Evolutionary conservation across 2,797 vertebrate species (phyloP).

Genomic region (Petrocephalus schoutedeni): DNA sequence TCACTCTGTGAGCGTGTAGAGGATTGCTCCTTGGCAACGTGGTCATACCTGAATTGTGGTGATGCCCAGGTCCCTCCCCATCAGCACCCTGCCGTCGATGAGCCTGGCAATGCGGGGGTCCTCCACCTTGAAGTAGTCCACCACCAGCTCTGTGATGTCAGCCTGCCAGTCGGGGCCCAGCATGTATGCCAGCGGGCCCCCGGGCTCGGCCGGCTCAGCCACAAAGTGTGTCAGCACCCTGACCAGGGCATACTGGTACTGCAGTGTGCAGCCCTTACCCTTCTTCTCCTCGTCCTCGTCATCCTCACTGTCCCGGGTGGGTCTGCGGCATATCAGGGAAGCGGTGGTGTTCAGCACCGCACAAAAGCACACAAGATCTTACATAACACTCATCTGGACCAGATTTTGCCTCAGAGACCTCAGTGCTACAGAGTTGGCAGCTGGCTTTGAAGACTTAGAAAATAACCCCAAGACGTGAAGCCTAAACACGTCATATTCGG

Average conservation of each 20-base stretch:
- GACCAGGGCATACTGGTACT: constrained; percentile 83
- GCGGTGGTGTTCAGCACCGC: neutral
- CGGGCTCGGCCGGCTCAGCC: constrained; percentile 69
- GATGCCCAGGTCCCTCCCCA: constrained; percentile 81
- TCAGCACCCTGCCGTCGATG: constrained; percentile 74
- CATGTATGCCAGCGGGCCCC: constrained; percentile 79
- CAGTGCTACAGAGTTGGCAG: neutral
- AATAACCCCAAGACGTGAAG: neutral
- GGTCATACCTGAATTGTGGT: constrained; percentile 83
- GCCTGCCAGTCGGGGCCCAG: constrained; percentile 90
- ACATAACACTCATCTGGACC: neutral
- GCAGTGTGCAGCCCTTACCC: constrained; percentile 83
- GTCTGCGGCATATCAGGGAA: constrained; percentile 56
- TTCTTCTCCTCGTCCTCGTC: constrained; percentile 92
- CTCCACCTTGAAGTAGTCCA: constrained; percentile 86
- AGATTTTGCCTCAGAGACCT: neutral
- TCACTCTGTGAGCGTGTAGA: neutral
- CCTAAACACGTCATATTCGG: neutral
- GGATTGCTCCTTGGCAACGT: neutral
- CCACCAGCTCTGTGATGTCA: constrained; percentile 85
- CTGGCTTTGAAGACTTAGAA: constrained; percentile 2
- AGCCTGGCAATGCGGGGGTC: constrained; percentile 77
- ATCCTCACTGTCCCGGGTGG: constrained; percentile 90
- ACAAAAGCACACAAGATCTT: constrained; percentile 6
- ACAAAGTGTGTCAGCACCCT: constrained; percentile 92